phyloP scores from a whole-genome alignment of 2,888 invertebrate species.

The Scrobipalpa atriplicella region DNA sequence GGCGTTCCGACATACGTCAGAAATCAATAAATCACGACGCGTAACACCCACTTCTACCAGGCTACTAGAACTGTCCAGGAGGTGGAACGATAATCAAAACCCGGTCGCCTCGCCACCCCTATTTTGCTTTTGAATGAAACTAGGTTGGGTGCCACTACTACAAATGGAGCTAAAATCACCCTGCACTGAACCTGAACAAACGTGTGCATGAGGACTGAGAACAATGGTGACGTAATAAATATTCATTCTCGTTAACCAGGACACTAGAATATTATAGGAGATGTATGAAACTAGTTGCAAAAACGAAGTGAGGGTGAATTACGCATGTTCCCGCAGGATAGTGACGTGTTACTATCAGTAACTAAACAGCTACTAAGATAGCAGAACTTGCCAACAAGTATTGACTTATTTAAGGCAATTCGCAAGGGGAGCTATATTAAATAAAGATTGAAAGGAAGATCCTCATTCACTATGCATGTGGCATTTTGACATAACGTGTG shows the following conservation, averaged over 20 bases:
- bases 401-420: not conserved
- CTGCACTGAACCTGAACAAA: slow-evolving; percentile 13
- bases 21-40: slow-evolving; percentile 25
- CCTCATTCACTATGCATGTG: too few relatives aligned
- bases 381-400: not conserved
- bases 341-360: not conserved
- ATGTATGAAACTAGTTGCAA: slow-evolving; percentile 2
- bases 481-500: not conserved
- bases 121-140: slow-evolving; percentile 19
- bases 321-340: slow-evolving; percentile 3
- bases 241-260: slow-evolving; percentile 31
- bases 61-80: slow-evolving; percentile 33
- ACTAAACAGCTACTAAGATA: not conserved
- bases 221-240: slow-evolving; percentile 31
- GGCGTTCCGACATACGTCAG: not conserved
- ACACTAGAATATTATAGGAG: slow-evolving; percentile 17
- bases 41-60: slow-evolving; percentile 22
- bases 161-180: slow-evolving; percentile 16
- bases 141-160: not conserved
- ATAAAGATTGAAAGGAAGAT: too few relatives aligned
- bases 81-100: slow-evolving; percentile 27
- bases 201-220: slow-evolving; percentile 2
- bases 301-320: not conserved
- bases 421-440: not conserved
- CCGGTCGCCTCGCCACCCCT: slow-evolving; percentile 29